Conservation (phyloP, 1,140 invertebrate species). For the Asbolus verrucosus region DNA sequence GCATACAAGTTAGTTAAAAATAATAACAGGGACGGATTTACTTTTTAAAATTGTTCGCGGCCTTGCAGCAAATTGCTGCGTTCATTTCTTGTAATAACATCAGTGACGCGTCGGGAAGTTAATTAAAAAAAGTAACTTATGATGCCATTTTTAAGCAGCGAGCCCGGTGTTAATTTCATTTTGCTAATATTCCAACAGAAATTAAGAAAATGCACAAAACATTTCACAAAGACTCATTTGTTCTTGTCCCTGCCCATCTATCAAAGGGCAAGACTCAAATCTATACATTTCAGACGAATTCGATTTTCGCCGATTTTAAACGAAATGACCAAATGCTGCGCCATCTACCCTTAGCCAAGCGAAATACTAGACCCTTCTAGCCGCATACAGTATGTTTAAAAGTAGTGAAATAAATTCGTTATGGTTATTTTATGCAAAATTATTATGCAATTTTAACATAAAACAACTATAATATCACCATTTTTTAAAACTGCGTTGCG, state of each 20-base stretch:
- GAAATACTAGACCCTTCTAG: too few species aligned
- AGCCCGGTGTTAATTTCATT: conserved; percentile 32
- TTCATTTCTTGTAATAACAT: conserved; percentile 39
- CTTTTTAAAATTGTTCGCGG: conserved; percentile 34
- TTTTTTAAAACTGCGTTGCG: too few species aligned
- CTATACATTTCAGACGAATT: too few species aligned
- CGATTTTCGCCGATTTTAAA: too few species aligned
- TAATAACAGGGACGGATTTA: conserved; percentile 32
- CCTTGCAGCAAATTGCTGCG: conserved; percentile 29
- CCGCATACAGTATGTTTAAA: too few species aligned
- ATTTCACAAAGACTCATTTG: conserved; percentile 1
- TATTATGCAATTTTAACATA: too few species aligned
- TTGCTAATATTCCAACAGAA: conserved; percentile 37
- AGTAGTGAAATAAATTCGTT: too few species aligned
- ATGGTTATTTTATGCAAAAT: too few species aligned
- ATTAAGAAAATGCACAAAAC: conserved; percentile 32
- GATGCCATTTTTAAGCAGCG: conserved; percentile 32
- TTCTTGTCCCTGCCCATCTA: neutral
- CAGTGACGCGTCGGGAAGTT: conserved; percentile 36
- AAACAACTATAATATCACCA: too few species aligned
- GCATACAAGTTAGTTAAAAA: conserved; percentile 29
- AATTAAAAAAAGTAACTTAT: conserved; percentile 40
- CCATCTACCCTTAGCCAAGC: too few species aligned
- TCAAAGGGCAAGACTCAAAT: too few species aligned
- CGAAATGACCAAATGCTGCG: too few species aligned